These are phyloP conservation scores for Harmothoe impar DNA, from an alignment of 2,888 invertebrate genomes.

Conservation along the genomic window DNA sequence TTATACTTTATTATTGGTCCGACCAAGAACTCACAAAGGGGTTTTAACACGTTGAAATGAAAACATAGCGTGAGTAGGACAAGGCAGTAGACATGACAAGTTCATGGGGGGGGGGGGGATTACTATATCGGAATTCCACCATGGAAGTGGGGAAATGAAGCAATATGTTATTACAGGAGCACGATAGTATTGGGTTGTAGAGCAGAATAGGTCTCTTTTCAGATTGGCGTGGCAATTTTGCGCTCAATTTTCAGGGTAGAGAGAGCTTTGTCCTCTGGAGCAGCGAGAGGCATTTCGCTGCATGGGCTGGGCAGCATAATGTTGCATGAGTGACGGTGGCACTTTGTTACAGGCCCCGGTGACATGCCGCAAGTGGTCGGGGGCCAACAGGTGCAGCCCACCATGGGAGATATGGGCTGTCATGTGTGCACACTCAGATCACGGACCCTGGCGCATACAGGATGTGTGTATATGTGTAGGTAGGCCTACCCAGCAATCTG, in stretches of 20 bases:
- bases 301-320: neutral
- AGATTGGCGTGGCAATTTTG: neutral
- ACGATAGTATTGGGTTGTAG: neutral
- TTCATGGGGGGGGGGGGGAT: too few relatives aligned
- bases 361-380: neutral
- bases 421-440: too few relatives aligned
- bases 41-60: too few relatives aligned
- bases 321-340: constrained; percentile 22
- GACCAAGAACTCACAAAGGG: too few relatives aligned
- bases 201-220: neutral
- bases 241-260: neutral
- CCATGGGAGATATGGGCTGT: too few relatives aligned
- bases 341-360: neutral
- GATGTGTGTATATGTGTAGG: too few relatives aligned
- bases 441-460: too few relatives aligned
- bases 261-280: neutral
- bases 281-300: too few relatives aligned
- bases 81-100: too few relatives aligned
- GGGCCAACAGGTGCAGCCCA: neutral
- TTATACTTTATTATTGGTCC: too few relatives aligned
- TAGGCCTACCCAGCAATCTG: too few relatives aligned
- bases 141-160: neutral
- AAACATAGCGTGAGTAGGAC: too few relatives aligned
- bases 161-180: neutral
- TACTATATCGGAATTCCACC: neutral